phyloP scores from a whole-genome alignment of 2,113 vertebrate species.

The Misgurnus anguillicaudatus region DNA sequence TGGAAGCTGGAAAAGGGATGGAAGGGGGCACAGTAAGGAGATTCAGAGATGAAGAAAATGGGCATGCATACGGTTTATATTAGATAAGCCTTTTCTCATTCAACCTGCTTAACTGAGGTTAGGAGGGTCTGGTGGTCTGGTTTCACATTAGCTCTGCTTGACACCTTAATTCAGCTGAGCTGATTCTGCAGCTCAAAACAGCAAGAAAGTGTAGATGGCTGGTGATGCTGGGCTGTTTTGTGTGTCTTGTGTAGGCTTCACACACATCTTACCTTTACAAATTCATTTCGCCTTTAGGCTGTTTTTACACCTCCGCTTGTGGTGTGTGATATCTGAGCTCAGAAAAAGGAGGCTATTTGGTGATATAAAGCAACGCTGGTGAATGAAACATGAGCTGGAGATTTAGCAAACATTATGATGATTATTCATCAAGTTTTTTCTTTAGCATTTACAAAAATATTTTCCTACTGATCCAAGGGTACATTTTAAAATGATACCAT shows the following conservation, averaged over 20 bases:
- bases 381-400: conserved; percentile 30
- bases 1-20: not conserved
- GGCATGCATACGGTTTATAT: conserved; percentile 3
- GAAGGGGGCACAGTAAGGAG: not conserved
- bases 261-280: conserved; percentile 4
- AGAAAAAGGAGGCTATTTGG: conserved; percentile 18
- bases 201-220: not conserved
- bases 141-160: not conserved
- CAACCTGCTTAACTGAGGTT: conserved; percentile 9
- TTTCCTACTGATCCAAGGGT: no score
- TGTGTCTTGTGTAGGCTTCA: conserved; percentile 19
- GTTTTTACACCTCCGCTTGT: not conserved
- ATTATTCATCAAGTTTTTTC: not conserved
- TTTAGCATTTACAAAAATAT: not conserved
- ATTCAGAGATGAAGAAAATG: not conserved
- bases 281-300: conserved; percentile 17
- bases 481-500: no score
- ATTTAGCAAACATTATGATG: conserved; percentile 6
- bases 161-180: conserved; percentile 34
- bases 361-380: conserved; percentile 16
- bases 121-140: conserved; percentile 19
- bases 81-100: conserved; percentile 17
- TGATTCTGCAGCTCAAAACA: conserved; percentile 23
- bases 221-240: not conserved
- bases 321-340: conserved; percentile 28